These are phyloP conservation scores for Amphiduros pacificus DNA, from an alignment of 2,888 invertebrate species.

Conservation along the genomic window DNA sequence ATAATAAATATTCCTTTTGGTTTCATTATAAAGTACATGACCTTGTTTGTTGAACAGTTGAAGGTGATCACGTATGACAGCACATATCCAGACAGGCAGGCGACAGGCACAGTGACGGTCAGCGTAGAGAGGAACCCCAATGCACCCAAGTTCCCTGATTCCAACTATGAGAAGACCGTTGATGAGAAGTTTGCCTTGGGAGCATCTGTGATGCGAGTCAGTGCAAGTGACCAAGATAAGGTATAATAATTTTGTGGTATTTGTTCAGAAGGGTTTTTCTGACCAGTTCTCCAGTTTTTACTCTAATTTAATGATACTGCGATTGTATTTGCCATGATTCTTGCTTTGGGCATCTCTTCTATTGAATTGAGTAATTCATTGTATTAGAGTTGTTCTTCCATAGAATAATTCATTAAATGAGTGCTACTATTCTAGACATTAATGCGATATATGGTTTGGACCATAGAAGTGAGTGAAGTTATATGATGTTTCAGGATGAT, in stretches of 20 bases:
- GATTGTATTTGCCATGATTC: no score
- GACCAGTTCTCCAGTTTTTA: no score
- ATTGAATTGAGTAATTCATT: no score
- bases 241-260: no score
- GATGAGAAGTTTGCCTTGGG: slow-evolving; percentile 69
- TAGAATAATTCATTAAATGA: no score
- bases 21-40: neutral
- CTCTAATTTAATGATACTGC: no score
- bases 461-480: neutral
- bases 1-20: neutral
- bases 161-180: slow-evolving; percentile 84
- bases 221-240: slow-evolving; percentile 43
- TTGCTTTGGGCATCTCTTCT: no score
- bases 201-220: slow-evolving; percentile 33
- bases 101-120: slow-evolving; percentile 37
- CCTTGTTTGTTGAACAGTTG: slow-evolving; percentile 34
- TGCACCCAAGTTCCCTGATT: slow-evolving; percentile 78
- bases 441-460: neutral
- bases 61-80: slow-evolving; percentile 45
- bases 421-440: no score
- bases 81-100: slow-evolving; percentile 37
- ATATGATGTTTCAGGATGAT: slow-evolving; percentile 27
- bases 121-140: slow-evolving; percentile 44
- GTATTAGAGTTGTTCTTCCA: no score
- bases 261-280: no score